A percentile compares a stretch with the other conserved stretches of the same genome.
phyloP scores from a whole-genome alignment of 2,113 vertebrate species.

The Corynorhinus townsendii region DNA sequence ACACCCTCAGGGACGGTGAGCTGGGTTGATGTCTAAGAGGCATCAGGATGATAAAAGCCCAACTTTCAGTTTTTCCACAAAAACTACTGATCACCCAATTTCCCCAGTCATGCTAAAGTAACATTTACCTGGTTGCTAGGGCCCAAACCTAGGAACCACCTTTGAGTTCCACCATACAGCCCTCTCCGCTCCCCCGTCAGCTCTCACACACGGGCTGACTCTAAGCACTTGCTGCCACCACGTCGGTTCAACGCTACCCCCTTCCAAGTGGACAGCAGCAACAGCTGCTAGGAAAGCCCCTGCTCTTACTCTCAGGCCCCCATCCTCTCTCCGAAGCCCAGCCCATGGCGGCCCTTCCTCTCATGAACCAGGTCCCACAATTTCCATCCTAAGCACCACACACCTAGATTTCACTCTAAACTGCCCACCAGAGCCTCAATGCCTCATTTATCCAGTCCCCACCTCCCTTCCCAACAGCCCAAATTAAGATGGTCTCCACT shows the following conservation, averaged over 20 bases:
- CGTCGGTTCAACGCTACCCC: accelerated
- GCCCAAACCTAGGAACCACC: not conserved
- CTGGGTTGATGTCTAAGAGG: not conserved
- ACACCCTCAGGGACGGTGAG: not conserved
- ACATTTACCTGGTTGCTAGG: not conserved
- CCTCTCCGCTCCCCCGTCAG: not conserved
- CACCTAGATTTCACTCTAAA: not conserved
- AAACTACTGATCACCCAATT: not conserved
- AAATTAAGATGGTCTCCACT: not conserved
- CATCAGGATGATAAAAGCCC: not conserved
- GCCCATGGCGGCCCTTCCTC: not conserved
- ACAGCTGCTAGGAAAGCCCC: not conserved
- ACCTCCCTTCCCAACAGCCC: not conserved
- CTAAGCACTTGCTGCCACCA: not conserved
- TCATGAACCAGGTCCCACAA: not conserved
- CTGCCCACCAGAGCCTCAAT: not conserved
- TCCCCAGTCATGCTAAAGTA: not conserved
- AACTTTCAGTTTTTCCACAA: not conserved
- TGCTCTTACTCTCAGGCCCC: not conserved
- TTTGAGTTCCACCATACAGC: not conserved
- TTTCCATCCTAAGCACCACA: not conserved
- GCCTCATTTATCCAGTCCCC: not conserved
- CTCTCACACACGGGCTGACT: not conserved
- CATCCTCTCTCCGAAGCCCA: not conserved
- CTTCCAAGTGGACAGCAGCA: not conserved